Percentiles rank a stretch among this genome's conserved stretches.
These are phyloP conservation scores for Cladorhizidae sp. DNA, from an alignment of 37 sponge, comb jelly and placozoan species.

Conservation along the genomic window DNA sequence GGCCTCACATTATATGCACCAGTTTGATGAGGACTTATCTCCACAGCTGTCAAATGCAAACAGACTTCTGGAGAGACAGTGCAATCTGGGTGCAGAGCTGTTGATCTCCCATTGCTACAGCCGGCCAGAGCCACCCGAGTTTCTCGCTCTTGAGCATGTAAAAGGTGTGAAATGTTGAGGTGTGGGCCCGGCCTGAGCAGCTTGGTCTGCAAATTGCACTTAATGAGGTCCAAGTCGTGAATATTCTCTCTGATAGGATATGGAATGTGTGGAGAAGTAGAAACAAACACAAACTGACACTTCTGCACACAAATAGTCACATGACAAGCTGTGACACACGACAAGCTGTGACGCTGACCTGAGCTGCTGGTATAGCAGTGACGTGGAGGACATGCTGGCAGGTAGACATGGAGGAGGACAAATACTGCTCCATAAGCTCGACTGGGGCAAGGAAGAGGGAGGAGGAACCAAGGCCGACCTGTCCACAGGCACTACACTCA, in stretches of 20 bases:
- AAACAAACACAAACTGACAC: too few relatives aligned
- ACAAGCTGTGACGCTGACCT: not conserved
- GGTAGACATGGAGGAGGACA: not conserved
- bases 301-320: too few relatives aligned
- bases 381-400: constrained; percentile 15
- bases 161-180: too few relatives aligned
- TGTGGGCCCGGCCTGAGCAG: not conserved
- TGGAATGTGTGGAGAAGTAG: not conserved
- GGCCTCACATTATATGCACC: not conserved
- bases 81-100: too few relatives aligned
- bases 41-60: not conserved
- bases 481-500: constrained; percentile 27
- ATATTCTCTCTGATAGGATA: constrained; percentile 34
- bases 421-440: constrained; percentile 1
- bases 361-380: constrained; percentile 34
- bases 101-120: too few relatives aligned
- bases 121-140: too few relatives aligned
- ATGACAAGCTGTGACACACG: not conserved
- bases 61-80: too few relatives aligned
- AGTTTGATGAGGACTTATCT: not conserved
- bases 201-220: constrained; percentile 19
- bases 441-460: not conserved
- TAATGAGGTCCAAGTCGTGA: constrained; percentile 51
- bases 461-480: constrained; percentile 5
- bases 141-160: too few relatives aligned